A percentile compares a stretch with the other conserved stretches of the same genome.
phyloP scores from a whole-genome alignment of 2,797 vertebrate genomes.

The Pempheris klunzingeri region DNA sequence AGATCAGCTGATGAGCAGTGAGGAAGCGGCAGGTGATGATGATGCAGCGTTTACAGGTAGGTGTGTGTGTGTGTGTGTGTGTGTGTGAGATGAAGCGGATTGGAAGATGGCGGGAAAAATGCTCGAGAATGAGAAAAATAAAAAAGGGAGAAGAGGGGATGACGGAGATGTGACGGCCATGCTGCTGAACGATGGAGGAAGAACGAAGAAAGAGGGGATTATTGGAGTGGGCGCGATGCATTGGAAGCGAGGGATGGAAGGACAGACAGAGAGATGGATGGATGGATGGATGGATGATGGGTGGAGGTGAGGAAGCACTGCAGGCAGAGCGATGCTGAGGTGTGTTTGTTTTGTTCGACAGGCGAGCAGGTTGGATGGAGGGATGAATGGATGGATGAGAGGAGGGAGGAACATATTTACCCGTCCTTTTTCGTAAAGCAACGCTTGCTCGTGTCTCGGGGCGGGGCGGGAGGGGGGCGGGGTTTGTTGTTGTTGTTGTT shows the following conservation, averaged over 20 bases:
- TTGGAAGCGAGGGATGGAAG: background rate
- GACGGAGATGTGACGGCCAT: slow-evolving; percentile 29
- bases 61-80: slow-evolving; percentile 1
- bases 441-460: slow-evolving; percentile 58
- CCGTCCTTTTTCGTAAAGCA: slow-evolving; percentile 70
- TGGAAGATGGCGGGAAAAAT: background rate
- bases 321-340: slow-evolving; percentile 13
- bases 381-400: slow-evolving; percentile 25
- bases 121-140: slow-evolving; percentile 8
- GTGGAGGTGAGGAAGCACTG: background rate
- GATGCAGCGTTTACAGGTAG: slow-evolving; percentile 17
- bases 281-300: background rate
- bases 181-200: slow-evolving; percentile 4
- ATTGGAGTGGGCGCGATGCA: background rate
- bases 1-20: background rate
- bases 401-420: slow-evolving; percentile 77
- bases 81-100: background rate
- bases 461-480: slow-evolving; percentile 67
- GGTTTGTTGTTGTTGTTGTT: slow-evolving; percentile 70
- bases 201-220: too few relatives aligned
- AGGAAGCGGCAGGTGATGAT: slow-evolving; percentile 16
- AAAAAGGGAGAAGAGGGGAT: background rate
- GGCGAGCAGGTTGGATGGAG: slow-evolving; percentile 1
- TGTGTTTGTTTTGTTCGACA: slow-evolving; percentile 10
- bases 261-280: too few relatives aligned